Conservation (phyloP, 2,113 vertebrate genomes). For the Xyrauchen texanus region DNA sequence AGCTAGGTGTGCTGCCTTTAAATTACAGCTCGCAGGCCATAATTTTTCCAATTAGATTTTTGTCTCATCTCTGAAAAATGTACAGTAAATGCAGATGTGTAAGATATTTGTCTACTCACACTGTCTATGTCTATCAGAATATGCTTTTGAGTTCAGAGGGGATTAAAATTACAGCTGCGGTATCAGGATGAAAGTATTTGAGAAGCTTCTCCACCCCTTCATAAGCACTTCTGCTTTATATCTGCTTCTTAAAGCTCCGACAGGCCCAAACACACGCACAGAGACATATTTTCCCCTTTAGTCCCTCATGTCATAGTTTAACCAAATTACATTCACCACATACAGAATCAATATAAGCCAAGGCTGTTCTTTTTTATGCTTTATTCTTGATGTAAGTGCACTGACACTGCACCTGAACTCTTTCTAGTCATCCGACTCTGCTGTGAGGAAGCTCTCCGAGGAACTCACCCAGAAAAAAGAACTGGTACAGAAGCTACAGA, state of each 20-base stretch:
- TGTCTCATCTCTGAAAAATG: constrained; percentile 30
- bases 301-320: neutral
- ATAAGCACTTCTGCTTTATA: constrained; percentile 43
- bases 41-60: constrained; percentile 26
- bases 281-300: constrained; percentile 5
- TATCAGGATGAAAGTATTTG: constrained; percentile 45
- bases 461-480: constrained; percentile 66
- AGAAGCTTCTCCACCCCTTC: constrained; percentile 19
- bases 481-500: constrained; percentile 66
- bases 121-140: neutral
- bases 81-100: constrained; percentile 38
- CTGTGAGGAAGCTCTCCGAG: constrained; percentile 66
- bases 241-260: constrained; percentile 43
- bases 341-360: neutral
- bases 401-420: neutral
- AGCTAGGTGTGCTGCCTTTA: neutral
- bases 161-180: constrained; percentile 40
- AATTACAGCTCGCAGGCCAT: neutral
- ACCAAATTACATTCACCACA: constrained; percentile 7
- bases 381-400: neutral
- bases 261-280: constrained; percentile 20
- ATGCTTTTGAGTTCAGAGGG: constrained; percentile 27
- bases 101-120: constrained; percentile 21
- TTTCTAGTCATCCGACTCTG: constrained; percentile 60
- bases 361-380: neutral